Percentiles rank a stretch among this genome's conserved stretches.
Evolutionary conservation across 2,113 vertebrate genomes (phyloP).

Genomic region (Erinaceus europaeus): DNA sequence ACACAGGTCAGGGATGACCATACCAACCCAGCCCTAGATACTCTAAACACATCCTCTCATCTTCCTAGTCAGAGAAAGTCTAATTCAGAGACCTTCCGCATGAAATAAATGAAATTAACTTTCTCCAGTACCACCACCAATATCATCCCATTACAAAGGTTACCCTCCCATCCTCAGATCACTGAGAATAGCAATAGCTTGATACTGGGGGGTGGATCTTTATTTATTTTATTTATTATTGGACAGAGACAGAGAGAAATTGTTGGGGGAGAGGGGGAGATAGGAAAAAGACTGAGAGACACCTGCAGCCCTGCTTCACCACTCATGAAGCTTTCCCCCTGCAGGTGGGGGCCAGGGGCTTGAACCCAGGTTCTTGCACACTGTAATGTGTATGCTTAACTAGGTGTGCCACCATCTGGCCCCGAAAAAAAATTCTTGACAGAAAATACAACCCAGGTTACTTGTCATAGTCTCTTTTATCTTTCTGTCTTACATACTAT

Average conservation of each 20-base stretch:
- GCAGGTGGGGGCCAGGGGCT: too few species aligned
- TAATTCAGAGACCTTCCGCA: not conserved
- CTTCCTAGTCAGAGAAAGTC: not conserved
- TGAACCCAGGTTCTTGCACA: too few species aligned
- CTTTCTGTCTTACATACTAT: slow-evolving; percentile 40
- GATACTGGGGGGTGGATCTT: too few species aligned
- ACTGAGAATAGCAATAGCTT: not conserved
- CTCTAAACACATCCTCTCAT: not conserved
- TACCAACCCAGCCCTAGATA: not conserved
- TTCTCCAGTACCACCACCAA: slow-evolving; percentile 6
- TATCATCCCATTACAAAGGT: not conserved
- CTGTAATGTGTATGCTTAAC: too few species aligned
- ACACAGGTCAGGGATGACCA: not conserved
- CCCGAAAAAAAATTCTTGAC: slow-evolving; percentile 53
- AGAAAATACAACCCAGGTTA: slow-evolving; percentile 72
- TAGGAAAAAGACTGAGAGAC: too few species aligned
- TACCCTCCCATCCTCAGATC: not conserved
- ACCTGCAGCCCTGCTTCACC: too few species aligned
- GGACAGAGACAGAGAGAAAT: too few species aligned
- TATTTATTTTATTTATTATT: too few species aligned
- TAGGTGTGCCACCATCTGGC: too few species aligned
- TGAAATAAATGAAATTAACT: slow-evolving; percentile 20
- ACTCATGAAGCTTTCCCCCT: too few species aligned
- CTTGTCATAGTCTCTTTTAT: slow-evolving; percentile 58
- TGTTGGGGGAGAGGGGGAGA: too few species aligned